phyloP scores from a whole-genome alignment of 1,140 invertebrate genomes.

The Tyrophagus putrescentiae region DNA sequence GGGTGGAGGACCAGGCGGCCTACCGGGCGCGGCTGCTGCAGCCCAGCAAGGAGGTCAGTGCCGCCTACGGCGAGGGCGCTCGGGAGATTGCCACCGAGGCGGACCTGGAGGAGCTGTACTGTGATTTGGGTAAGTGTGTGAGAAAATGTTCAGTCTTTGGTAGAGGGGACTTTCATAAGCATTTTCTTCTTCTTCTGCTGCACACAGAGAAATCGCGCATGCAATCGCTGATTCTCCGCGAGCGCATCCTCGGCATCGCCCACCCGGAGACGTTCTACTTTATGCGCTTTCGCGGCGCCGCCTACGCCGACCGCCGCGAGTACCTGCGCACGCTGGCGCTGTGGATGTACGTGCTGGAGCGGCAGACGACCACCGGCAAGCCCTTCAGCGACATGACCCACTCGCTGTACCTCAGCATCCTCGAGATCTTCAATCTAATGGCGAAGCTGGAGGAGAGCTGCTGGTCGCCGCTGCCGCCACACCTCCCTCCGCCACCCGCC shows the following conservation, averaged over 20 bases:
- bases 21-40: not conserved
- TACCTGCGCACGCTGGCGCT: constrained; percentile 77
- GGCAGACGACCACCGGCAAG: constrained; percentile 59
- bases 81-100: constrained; percentile 43
- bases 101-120: constrained; percentile 63
- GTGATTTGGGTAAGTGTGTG: no score
- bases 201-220: constrained; percentile 93
- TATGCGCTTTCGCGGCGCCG: constrained; percentile 76
- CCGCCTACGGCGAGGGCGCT: constrained; percentile 6
- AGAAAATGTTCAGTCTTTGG: no score
- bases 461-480: constrained; percentile 48
- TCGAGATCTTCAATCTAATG: constrained; percentile 88
- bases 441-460: no score
- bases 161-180: no score
- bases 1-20: not conserved
- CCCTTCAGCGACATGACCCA: constrained; percentile 88
- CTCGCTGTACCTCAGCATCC: constrained; percentile 77
- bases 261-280: constrained; percentile 94
- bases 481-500: constrained; percentile 59
- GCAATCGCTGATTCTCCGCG: constrained; percentile 82
- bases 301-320: constrained; percentile 84
- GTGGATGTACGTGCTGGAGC: constrained; percentile 92
- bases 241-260: constrained; percentile 75
- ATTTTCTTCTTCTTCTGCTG: no score
- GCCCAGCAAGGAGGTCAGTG: not conserved